Evolutionary conservation across 2,888 invertebrate genomes (phyloP), one percentile per base, ranked within the genome.

Genomic region (Caenorhabditis sp.): DNA sequence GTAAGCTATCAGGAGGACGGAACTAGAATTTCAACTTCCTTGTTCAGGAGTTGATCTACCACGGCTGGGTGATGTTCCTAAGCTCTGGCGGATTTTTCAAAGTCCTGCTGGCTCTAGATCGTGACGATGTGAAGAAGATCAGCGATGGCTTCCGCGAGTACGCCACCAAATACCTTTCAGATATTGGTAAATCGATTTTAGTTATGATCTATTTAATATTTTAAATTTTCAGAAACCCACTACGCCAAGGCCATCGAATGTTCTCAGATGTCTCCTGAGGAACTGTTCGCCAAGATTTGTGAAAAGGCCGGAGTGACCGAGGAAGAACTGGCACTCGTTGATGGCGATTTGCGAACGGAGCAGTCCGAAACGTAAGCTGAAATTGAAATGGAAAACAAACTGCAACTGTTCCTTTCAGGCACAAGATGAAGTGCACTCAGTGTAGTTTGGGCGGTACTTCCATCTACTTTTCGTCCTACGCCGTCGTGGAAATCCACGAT

Each of bases 1-100:
- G 74, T 68, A 32, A 58, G 58, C 3, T 9, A 40, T 32, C 9
- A 6, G 32, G 9, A 32, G 32, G 32, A 6, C 5, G 4, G 40
- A n/a, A 18, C 47, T n/a, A 4, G 18, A 20, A 47, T 2, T 6
- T 9, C 5, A 47, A 47, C 2, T n/a, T n/a, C 1, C 3, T 24
- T 32, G 20, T 47, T n/a, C 61, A 80, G 79, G 64, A 68, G 26
- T 37, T 76, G 37, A 22, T 81, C n/a, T 32, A 55, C n/a, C 6
- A 67, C 47, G 81, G 81, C 18, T 81, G 76, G 76, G 47, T 11
- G 0, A 62, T 68, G 67, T 81, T 81, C 55, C 15, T 81, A 1
- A 4, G 44, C 2, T 65, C n/a, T 8, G 81, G 81, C 9, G 81
- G 76, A 11, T 55, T 71, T 53, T 61, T 76, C 24, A 62, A 62